Evolutionary conservation across 2,797 vertebrate species (phyloP).

Genomic region (Ptychadena robeensis): DNA sequence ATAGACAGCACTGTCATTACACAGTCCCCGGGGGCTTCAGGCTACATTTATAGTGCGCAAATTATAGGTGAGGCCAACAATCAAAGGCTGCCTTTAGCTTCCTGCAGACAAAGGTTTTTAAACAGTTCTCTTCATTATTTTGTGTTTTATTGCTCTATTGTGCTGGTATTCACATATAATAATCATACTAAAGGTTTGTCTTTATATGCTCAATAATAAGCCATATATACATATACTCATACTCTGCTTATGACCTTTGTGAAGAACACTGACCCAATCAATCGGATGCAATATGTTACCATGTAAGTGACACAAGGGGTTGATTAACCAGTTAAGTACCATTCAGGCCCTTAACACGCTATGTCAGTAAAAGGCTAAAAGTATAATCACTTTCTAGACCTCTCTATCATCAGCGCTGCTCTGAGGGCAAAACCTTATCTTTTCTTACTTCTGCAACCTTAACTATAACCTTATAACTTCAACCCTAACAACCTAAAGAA

Average conservation of each 20-base stretch:
- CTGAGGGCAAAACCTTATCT: background rate
- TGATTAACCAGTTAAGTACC: slow-evolving; percentile 43
- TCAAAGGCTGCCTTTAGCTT: slow-evolving; percentile 80
- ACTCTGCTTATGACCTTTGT: slow-evolving; percentile 42
- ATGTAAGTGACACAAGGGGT: slow-evolving; percentile 30
- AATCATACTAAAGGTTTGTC: background rate
- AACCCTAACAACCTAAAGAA: too few relatives aligned
- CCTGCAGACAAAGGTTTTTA: slow-evolving; percentile 73
- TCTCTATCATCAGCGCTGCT: background rate
- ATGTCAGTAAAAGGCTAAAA: slow-evolving; percentile 11
- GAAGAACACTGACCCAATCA: slow-evolving; percentile 50
- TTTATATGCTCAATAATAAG: background rate
- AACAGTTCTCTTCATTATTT: slow-evolving; percentile 64
- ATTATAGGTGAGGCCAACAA: slow-evolving; percentile 84
- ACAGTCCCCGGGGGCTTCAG: slow-evolving; percentile 87
- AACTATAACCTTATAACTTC: too few relatives aligned
- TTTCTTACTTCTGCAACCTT: too few relatives aligned
- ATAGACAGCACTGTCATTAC: slow-evolving; percentile 99
- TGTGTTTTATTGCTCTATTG: background rate
- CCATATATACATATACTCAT: slow-evolving; percentile 2
- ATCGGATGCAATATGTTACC: slow-evolving; percentile 20
- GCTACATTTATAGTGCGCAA: slow-evolving; percentile 83
- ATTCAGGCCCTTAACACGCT: slow-evolving; percentile 8
- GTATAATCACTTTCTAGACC: background rate
- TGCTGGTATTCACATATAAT: background rate